Base-by-base conservation (phyloP, 2,888 invertebrate genomes). In the Drosophila meridionalis region DNA sequence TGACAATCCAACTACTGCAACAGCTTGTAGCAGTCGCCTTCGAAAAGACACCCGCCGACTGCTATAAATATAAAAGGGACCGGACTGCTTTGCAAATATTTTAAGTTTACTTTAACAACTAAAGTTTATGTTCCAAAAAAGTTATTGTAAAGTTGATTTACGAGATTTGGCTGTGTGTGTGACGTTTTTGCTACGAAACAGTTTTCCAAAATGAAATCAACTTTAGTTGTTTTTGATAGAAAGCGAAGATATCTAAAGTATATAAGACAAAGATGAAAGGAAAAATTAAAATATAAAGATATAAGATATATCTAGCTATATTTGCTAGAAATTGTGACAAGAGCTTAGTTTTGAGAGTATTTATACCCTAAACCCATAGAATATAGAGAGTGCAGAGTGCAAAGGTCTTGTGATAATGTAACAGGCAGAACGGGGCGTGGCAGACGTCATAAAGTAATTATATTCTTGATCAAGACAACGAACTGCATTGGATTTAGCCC, bases 1-100 rank as follows among this genome's bases (percentile, higher is more conserved):
- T 72, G 76, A 80, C 81, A 80, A 76, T 61, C 32, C 50, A 56
- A 53, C 55, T 69, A 69, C 40, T 66, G 68, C 42, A 50, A 64
- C 55, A 57, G 69, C 68, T 56, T 56, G 69, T 12, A 38, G 38
- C 68, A 55, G 28, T 38, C 40, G 28, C 38, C 56, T 7, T 5
- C 36, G 5, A 42, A 42, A 8, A 14, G 26, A 28, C 38, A 7
- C 12, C 11, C 53, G 26, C 3, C 36, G 36, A n/a, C 28, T 14
- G 28, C 28, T 40, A 42, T 42, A 42, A 56, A 56, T 40, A 30
- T 30, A n/a, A 53, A 55, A 38, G 11, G 34, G 1, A 11, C 4
- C 32, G 9, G 6, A 52, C 32, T 34, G 32, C 32, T 34, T 20
- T 50, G 8, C 50, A 32, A 32, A 32, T 50, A 32, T 34, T 52